These are phyloP conservation scores for Xylocampa areola DNA, from an alignment of 2,888 invertebrate genomes.

Conservation along the genomic window DNA sequence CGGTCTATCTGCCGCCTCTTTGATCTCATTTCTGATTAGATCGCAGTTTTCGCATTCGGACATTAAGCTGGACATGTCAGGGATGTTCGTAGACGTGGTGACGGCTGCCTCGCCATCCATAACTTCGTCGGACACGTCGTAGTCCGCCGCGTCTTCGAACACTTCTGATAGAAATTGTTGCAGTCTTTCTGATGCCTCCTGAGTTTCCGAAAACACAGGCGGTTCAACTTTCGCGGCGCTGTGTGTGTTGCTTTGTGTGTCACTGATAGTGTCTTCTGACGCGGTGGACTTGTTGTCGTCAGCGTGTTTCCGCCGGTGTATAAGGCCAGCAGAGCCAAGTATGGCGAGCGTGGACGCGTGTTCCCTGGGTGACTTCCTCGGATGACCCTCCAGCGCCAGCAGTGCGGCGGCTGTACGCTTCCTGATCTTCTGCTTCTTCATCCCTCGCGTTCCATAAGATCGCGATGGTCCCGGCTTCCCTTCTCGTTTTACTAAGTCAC, in stretches of 20 bases:
- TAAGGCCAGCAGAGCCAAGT: constrained; percentile 91
- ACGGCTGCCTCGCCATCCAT: constrained; percentile 77
- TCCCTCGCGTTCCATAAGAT: constrained; percentile 81
- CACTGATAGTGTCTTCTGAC: constrained; percentile 83
- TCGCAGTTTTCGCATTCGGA: constrained; percentile 84
- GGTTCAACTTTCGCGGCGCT: no score
- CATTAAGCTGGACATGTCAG: constrained; percentile 83
- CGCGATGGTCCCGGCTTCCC: constrained; percentile 80
- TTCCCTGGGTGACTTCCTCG: constrained; percentile 95
- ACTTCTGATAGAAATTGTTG: constrained; percentile 84
- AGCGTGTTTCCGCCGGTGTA: constrained; percentile 86
- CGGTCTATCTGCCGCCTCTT: constrained; percentile 68
- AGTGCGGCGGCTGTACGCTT: constrained; percentile 75
- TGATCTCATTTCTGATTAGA: constrained; percentile 79
- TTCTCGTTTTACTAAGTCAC: constrained; percentile 83
- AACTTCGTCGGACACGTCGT: constrained; percentile 84
- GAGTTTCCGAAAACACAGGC: constrained; percentile 73
- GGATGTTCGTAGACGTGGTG: constrained; percentile 75
- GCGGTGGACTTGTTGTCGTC: constrained; percentile 85
- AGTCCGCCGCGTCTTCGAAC: constrained; percentile 83
- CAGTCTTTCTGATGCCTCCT: constrained; percentile 80
- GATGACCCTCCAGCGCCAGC: constrained; percentile 87
- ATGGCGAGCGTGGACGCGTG: constrained; percentile 96
- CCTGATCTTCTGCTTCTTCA: constrained; percentile 78
- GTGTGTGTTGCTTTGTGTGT: constrained; percentile 75